Base-by-base conservation (phyloP, 2,888 invertebrate species). In the Drosophila prolongata region DNA sequence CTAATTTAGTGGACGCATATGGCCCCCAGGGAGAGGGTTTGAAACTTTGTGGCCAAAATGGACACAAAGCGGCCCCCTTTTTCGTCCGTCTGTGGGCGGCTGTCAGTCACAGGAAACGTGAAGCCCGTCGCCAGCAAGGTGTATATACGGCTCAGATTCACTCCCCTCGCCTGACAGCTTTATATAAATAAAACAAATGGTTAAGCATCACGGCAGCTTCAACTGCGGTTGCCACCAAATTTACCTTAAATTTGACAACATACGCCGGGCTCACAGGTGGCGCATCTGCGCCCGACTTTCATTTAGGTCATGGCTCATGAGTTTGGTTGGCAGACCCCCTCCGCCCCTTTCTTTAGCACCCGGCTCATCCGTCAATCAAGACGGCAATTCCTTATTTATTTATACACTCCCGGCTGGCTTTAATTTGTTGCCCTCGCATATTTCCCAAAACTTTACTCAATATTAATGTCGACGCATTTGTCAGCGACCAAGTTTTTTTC, bases 221-320 rank as follows among this genome's bases (percentile, higher is more conserved):
- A 35, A 40, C 77, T 77, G 85, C 61, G 87, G 85, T 73, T 82
- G 74, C 74, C 85, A 76, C 75, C 75, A 85, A 82, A 80, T 81
- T 79, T 66, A 78, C 81, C 84, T 81, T 81, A 87, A 84, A 87
- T 85, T 87, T 85, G 87, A 79, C 85, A 87, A 80, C 80, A 79
- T 78, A 74, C 74, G 70, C 67, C 65, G 43, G 70, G 69, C 46
- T 44, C 68, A 64, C 80, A 86, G 78, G 83, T 85, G 86, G 50
- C 83, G 56, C 82, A 73, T 76, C 77, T 80, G 78, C 66, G 77
- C 49, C 70, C 70, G 72, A 67, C 68, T 61, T 69, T 65, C 72
- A 44, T 70, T 67, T 55, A 24, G 66, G 66, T 49, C 40, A 37
- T 49, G 54, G 35, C 49, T 65, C 62, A 10, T 16, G 47, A 59